These are phyloP conservation scores for Syngnathus floridae DNA, from an alignment of 2,113 vertebrate genomes.

Conservation along the genomic window DNA sequence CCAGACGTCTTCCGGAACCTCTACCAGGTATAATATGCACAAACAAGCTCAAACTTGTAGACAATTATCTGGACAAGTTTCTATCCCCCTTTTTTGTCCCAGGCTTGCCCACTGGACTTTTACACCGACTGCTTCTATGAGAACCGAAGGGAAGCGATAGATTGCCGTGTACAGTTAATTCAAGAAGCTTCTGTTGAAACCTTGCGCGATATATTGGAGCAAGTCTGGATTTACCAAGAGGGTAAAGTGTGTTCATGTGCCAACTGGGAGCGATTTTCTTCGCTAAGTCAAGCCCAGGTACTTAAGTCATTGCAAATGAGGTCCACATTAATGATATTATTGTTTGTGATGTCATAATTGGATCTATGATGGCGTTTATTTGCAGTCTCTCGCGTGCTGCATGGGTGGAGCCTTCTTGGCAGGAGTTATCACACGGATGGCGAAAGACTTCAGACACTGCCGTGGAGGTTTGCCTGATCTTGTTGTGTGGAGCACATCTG, in stretches of 20 bases:
- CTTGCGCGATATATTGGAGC: conserved; percentile 69
- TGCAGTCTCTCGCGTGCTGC: conserved; percentile 82
- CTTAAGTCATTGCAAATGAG: not conserved
- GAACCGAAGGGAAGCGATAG: conserved; percentile 74
- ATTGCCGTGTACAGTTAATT: conserved; percentile 73
- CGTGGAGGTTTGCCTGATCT: conserved; percentile 88
- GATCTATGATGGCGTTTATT: conserved; percentile 9
- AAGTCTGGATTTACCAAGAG: conserved; percentile 78
- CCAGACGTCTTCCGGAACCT: conserved; percentile 85
- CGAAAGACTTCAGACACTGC: conserved; percentile 83
- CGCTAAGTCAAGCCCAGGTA: conserved; percentile 89
- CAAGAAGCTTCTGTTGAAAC: conserved; percentile 63
- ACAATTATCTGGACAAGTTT: not conserved
- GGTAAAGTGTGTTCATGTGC: conserved; percentile 77
- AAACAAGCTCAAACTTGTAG: not conserved
- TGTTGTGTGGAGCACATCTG: conserved; percentile 82
- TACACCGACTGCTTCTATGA: conserved; percentile 87
- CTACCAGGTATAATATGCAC: conserved; percentile 77
- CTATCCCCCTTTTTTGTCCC: conserved; percentile 6
- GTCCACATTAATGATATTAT: not conserved
- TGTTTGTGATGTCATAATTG: not conserved
- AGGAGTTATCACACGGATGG: conserved; percentile 77
- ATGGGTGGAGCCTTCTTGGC: conserved; percentile 82
- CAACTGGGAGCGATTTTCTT: conserved; percentile 84
- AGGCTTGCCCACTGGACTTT: conserved; percentile 85